These are phyloP conservation scores for Propithecus coquereli DNA, from an alignment of 2,113 vertebrate species.

Conservation along the genomic window DNA sequence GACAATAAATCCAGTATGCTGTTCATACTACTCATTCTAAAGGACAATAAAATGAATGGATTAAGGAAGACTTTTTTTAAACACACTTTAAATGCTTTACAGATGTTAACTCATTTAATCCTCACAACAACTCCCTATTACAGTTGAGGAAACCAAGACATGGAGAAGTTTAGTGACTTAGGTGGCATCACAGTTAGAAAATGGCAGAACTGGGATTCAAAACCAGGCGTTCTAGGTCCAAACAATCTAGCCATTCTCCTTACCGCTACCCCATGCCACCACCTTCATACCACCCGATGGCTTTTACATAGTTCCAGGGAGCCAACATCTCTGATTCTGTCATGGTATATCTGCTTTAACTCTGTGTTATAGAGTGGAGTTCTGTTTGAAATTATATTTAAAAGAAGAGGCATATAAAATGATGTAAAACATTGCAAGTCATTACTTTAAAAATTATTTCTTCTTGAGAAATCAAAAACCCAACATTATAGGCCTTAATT, in stretches of 20 bases:
- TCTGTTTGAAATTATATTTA: background rate
- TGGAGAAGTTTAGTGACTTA: background rate
- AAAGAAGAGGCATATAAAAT: background rate
- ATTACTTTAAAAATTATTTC: background rate
- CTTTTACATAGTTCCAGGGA: background rate
- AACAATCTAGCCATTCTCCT: background rate
- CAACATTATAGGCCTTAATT: background rate
- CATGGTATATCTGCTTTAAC: background rate
- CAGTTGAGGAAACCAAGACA: background rate
- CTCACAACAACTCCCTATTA: background rate
- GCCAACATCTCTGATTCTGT: background rate
- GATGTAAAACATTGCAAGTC: background rate
- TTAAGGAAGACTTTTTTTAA: background rate
- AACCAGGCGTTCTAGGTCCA: background rate
- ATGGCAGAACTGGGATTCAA: background rate
- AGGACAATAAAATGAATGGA: background rate
- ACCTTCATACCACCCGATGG: no score
- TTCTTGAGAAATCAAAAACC: background rate
- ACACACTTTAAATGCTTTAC: background rate
- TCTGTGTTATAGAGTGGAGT: background rate
- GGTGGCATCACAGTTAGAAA: background rate
- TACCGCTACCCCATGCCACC: fast-evolving
- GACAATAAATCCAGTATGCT: background rate
- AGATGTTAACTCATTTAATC: background rate
- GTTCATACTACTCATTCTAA: background rate